Evolutionary conservation across 1,140 invertebrate genomes (phyloP), one percentile per base, ranked within the genome.

Genomic region (Tetragonula clypearis): DNA sequence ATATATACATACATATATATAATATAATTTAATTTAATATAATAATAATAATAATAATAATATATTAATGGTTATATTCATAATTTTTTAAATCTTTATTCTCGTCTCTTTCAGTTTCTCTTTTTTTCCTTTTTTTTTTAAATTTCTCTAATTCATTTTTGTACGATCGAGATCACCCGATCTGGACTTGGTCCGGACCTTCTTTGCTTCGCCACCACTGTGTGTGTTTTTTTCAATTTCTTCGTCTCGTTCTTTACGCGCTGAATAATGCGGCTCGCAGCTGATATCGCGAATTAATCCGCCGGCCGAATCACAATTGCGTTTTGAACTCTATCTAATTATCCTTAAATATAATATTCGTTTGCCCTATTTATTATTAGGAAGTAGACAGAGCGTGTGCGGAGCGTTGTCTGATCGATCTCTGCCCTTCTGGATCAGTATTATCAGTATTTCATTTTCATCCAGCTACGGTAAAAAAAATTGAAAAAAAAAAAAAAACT

Each of bases 371-470:
- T 26, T 23, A 65, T 26, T 23, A 65, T 66, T 55, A 79, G 86
- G 83, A 89, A 89, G 79, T 79, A 82, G 62, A 85, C 71, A 82
- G 74, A 84, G 41, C 41, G 75, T 85, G 78, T 79, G 87, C 85
- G 87, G 58, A 82, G 68, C 85, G 69, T 78, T 71, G 30, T 65
- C 78, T 49, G 65, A 77, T 65, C 56, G 49, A 82, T 72, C 80
- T 23, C 19, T 30, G 30, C 30, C 12, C 72, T 23, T 58, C 53
- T 68, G 30, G 62, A 68, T 82, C 30, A 41, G 17, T 66, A 26
- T 75, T 55, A 5, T n/a, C 5, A n/a, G 8, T 49, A 35, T 35
- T 4, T 35, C 0, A 6, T 49, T 41, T n/a, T n/a, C 23, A 14
- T 62, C 60, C 30, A 30, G 30, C 30, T 30, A 30, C 30, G 30